Base-by-base conservation (phyloP, 37 sponge, comb jelly and placozoan species). In the Axinella damicornis region DNA sequence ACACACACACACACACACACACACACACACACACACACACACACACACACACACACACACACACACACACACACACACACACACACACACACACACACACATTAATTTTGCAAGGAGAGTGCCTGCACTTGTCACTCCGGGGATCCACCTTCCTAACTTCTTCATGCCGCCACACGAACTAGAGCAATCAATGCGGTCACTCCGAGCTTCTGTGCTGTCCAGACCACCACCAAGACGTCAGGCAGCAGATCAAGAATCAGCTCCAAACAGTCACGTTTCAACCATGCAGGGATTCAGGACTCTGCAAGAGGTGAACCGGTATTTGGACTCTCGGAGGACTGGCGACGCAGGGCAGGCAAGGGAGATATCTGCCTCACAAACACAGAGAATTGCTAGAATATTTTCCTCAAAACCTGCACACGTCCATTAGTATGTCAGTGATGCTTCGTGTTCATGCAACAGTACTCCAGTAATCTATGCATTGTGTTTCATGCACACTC, bases 111-210 rank as follows among this genome's bases (percentile, higher is more conserved):
- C 18, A 19, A 15, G 18, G 12, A 22, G 27, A 25, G 11, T 27
- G 46, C 9, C 46, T 9, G 9, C 46, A 46, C 46, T 46, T 46
- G 46, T 46, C 6, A 46, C 46, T 2, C 81, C 76, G 16, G 60
- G 55, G 32, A 21, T 76, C 2, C 74, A 57, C 2, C 79, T 92
- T 0, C 93, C 93, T 25, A 88, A 92, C 65, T 92, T 92, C 69
- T 92, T 92, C 72, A 72, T 88, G 58, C 85, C 89, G 19, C 93
- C 93, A 35, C 77, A 81, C 16, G 69, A 83, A 41, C 58, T 92
- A 64, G 85, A 92, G 71, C 81, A 84, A 38, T 78, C 78, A 54
- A 88, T 92, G 89, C n/a, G 93, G 33, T 37, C 71, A 18, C 65
- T 92, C 28, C 57, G 85, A 30, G 53, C 81, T 21, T 28, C 71